Evolutionary conservation across 2,888 invertebrate species (phyloP), one percentile per base, ranked within the genome.

Genomic region (Callyntrura sp.): DNA sequence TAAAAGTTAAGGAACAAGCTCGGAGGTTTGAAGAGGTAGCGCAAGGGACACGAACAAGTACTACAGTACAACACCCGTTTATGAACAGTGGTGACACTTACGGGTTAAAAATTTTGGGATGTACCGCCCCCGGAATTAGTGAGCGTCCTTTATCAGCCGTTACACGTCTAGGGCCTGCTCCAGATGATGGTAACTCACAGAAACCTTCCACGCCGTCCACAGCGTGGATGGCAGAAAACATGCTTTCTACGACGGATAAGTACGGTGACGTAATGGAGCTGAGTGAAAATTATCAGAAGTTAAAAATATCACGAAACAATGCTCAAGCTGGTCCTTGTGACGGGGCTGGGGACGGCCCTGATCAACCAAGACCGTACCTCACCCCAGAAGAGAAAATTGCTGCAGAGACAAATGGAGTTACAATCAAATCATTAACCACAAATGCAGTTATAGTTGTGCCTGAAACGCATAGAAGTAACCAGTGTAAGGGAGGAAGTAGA

Each of bases 151-250:
- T 94, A 68, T 93, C 94, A 89, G 94, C 94, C 90, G 95, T 28
- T 8, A 81, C 79, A 8, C 97, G 94, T 97, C 97, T 0, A 96
- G 96, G 25, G 9, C 20, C n/a, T 25, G 14, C n/a, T 20, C 14
- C 23, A 23, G 14, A 48, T 6, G 78, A 55, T 5, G 79, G 57
- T n/a, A 35, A 1, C 43, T 0, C 1, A 17, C n/a, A 43, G 43
- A 70, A 43, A 17, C 28, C 62, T 20, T 14, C 76, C 20, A 48
- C 28, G 8, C 35, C 35, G 2, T 35, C 35, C 35, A 17, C 62
- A n/a, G 60, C 82, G 14, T 45, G 23, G 35, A 45, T 14, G 20
- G 8, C 25, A 9, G n/a, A 57, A 35, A 48, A 73, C 11, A 35
- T 79, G 57, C n/a, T 57, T 1, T 79, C 79, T 0, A 79, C 79